phyloP scores from a whole-genome alignment of 2,888 invertebrate species.

The Muscina levida region DNA sequence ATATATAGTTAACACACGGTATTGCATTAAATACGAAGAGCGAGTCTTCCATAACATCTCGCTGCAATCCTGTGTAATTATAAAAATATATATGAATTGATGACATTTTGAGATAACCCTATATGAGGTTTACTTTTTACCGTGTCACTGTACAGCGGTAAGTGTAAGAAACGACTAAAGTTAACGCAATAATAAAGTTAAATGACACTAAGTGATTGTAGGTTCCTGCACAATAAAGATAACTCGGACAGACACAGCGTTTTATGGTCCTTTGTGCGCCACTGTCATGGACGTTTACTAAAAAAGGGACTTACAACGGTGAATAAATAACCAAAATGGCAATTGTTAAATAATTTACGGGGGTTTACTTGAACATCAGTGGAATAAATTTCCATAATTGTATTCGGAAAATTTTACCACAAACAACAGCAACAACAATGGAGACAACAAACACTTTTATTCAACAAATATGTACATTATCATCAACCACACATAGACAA shows the following conservation, averaged over 20 bases:
- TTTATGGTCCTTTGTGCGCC: background rate
- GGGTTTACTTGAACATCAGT: background rate
- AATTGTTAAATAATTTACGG: constrained; percentile 37
- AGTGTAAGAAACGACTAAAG: background rate
- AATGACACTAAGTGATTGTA: constrained; percentile 14
- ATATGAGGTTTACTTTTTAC: no score
- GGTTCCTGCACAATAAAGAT: background rate
- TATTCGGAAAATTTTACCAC: constrained; percentile 15
- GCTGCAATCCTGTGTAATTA: no score
- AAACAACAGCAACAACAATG: background rate
- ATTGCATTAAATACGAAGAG: no score
- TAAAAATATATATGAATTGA: no score
- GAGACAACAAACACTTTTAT: constrained; percentile 28
- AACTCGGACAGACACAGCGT: constrained; percentile 5
- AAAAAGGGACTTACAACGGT: background rate
- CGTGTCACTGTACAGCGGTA: no score
- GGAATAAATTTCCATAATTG: constrained; percentile 45
- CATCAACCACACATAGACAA: constrained; percentile 60
- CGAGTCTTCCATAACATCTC: no score
- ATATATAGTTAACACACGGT: no score
- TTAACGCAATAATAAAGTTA: constrained; percentile 4
- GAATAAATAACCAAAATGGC: constrained; percentile 40
- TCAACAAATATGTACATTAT: constrained; percentile 53
- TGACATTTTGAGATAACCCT: no score
- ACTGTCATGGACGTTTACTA: background rate